These are phyloP conservation scores for Sturnus vulgaris DNA, from an alignment of 2,113 vertebrate genomes.

Conservation along the genomic window DNA sequence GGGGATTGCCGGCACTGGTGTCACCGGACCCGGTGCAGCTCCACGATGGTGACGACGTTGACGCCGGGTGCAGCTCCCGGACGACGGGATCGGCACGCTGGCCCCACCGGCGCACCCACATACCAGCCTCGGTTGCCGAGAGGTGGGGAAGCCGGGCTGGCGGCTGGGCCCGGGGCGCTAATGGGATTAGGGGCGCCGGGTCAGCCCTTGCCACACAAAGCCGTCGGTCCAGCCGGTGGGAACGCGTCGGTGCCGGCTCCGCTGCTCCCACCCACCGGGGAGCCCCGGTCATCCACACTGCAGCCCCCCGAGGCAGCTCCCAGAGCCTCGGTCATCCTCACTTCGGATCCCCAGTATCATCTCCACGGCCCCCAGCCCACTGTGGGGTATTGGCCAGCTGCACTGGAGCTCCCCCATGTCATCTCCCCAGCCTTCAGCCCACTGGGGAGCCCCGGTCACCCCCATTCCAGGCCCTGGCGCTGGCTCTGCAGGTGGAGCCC, in stretches of 20 bases:
- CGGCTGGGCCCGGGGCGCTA: constrained; percentile 22
- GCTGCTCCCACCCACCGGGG: background rate
- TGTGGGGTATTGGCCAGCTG: background rate
- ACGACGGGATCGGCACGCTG: constrained; percentile 26
- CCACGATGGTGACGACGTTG: background rate
- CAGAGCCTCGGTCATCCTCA: background rate
- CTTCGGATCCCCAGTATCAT: fast-evolving
- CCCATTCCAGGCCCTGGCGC: background rate
- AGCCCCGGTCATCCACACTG: fast-evolving
- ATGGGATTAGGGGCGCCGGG: constrained; percentile 63
- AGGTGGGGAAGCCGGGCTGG: constrained; percentile 53
- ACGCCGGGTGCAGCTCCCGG: background rate
- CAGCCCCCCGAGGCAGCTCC: background rate
- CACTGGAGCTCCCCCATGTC: no score
- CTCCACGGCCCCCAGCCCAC: background rate
- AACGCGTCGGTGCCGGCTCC: background rate
- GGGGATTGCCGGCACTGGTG: background rate
- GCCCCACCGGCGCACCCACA: constrained; percentile 39
- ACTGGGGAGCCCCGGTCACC: background rate
- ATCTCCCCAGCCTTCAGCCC: background rate
- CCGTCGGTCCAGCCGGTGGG: background rate
- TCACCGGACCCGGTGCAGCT: background rate
- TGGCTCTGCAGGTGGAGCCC: background rate
- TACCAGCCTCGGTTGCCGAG: constrained; percentile 70
- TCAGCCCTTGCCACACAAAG: constrained; percentile 45